Percentiles rank a stretch among this genome's conserved stretches.
phyloP scores from a whole-genome alignment of 2,888 invertebrate genomes.

The Gastrophysa polygoni region DNA sequence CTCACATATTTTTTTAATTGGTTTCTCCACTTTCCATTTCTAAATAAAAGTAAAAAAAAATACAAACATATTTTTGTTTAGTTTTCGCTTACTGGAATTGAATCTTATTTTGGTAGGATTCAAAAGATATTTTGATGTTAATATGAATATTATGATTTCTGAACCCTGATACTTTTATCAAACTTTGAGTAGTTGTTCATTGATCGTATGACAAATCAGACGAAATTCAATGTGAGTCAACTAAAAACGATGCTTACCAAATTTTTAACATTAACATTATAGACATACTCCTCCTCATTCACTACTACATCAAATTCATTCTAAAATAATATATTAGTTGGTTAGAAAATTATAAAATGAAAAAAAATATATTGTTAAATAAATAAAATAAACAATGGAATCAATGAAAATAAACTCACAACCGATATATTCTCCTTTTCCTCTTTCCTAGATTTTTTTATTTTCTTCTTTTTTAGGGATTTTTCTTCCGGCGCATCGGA shows the following conservation, averaged over 20 bases:
- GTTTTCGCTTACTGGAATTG: too few species aligned
- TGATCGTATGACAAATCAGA: constrained; percentile 13
- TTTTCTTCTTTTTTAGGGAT: constrained; percentile 62
- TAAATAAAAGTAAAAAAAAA: too few species aligned
- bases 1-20: too few species aligned
- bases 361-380: constrained; percentile 14
- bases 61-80: too few species aligned
- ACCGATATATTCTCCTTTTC: constrained; percentile 73
- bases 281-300: constrained; percentile 54
- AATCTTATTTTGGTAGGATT: too few species aligned
- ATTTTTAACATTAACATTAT: constrained; percentile 68
- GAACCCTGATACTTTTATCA: too few species aligned
- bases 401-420: constrained; percentile 61
- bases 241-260: constrained; percentile 62
- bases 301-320: constrained; percentile 57
- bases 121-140: too few species aligned
- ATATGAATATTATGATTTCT: too few species aligned
- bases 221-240: constrained; percentile 27
- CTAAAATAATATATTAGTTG: constrained; percentile 46
- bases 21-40: too few species aligned
- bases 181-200: background rate
- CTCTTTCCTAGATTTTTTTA: constrained; percentile 69
- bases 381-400: too few species aligned
- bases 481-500: constrained; percentile 47
- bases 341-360: constrained; percentile 46